Base-by-base conservation (phyloP, 2,113 vertebrate species). In the Elephantulus edwardii region DNA sequence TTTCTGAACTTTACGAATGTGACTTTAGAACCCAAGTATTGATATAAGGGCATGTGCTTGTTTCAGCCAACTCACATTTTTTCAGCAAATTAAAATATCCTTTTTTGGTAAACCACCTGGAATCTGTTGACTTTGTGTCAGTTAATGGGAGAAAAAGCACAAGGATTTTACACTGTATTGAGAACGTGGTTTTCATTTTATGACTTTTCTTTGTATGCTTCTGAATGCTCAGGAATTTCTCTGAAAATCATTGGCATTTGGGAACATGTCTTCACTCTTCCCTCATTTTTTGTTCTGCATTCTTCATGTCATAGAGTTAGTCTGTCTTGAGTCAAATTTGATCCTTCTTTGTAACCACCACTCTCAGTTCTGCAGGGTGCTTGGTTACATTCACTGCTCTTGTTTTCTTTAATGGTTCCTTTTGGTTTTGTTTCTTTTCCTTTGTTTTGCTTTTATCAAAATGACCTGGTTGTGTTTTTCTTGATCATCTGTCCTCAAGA, bases 401-500 rank as follows among this genome's bases (percentile, higher is more conserved):
- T 48, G 11, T 86, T 86, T 60, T 20, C 22, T 85, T 66, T 22
- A 56, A 60, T 22, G 8, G 33, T 78, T 62, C 26, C 42, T 86
- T 80, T 88, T 8, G 2, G 17, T 91, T 92, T 87, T 81, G 13
- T 56, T 91, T 66, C 48, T 46, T 89, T 94, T 76, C 22, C 40
- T 56, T 91, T 66, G 48, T 46, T 89, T 94, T 76, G 7, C 89
- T 88, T 87, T 52, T 46, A 22, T 60, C 50, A 76, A 72, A 48
- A 56, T 86, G 66, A 68, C 62, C 33, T 85, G 28, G 26, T 82
- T 83, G 64, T 50, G 38, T 77, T 86, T 77, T 60, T 46, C 42
- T 76, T 60, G 1, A 7, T 42, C 8, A 64, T 60, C 35, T 35
- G 24, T 89, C 92, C 84, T 52, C 75, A 14, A 50, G 71, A 9